phyloP scores from a whole-genome alignment of 2,888 invertebrate genomes.

The Phengaris arion region DNA sequence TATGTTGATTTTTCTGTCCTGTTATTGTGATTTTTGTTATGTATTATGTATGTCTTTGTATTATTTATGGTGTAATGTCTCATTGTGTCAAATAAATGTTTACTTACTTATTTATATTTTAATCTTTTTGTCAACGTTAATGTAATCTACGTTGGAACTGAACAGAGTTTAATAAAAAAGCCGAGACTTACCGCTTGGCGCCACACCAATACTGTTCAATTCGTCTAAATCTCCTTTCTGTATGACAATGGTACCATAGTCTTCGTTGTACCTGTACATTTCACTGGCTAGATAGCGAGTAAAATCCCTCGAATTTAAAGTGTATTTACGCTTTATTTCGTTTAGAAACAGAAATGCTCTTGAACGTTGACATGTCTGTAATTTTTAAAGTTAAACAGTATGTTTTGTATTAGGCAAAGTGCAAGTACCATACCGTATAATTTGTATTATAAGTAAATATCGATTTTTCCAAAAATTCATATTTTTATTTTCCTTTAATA shows the following conservation, averaged over 20 bases:
- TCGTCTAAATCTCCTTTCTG: slow-evolving; percentile 95
- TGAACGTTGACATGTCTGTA: slow-evolving; percentile 92
- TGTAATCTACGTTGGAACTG: too few species aligned
- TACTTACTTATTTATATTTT: too few species aligned
- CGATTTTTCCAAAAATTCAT: too few species aligned
- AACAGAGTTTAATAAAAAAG: too few species aligned
- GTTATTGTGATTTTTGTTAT: too few species aligned
- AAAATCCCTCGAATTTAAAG: slow-evolving; percentile 90
- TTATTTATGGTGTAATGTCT: too few species aligned
- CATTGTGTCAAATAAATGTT: too few species aligned
- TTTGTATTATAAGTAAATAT: neutral
- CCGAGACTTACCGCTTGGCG: slow-evolving; percentile 88
- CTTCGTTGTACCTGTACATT: slow-evolving; percentile 94
- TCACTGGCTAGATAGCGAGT: slow-evolving; percentile 87
- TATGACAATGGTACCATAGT: slow-evolving; percentile 88
- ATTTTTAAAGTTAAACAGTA: slow-evolving; percentile 1
- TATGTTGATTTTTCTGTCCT: too few species aligned
- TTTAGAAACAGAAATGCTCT: slow-evolving; percentile 93
- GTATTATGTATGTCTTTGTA: too few species aligned
- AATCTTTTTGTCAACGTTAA: too few species aligned
- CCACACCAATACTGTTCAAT: slow-evolving; percentile 94
- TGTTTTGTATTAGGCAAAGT: neutral
- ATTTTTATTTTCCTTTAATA: too few species aligned
- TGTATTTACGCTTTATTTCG: slow-evolving; percentile 91
- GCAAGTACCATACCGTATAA: too few species aligned